A percentile compares a stretch with the other conserved stretches of the same genome.
phyloP scores from a whole-genome alignment of 2,797 vertebrate species.

The Apodemus agrarius region DNA sequence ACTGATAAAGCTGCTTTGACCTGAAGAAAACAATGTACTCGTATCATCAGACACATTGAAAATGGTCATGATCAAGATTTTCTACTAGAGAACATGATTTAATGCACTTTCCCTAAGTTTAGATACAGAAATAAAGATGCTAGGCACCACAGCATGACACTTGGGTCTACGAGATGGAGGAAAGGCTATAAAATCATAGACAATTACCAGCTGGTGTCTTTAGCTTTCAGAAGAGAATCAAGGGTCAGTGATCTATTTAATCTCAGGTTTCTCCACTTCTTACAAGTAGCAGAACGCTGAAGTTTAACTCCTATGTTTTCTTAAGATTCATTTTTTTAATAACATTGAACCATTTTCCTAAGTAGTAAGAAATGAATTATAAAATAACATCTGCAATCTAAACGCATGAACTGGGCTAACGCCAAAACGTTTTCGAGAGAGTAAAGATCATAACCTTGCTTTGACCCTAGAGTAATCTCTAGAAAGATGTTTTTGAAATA shows the following conservation, averaged over 20 bases:
- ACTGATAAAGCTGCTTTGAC: background rate
- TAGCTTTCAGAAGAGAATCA: background rate
- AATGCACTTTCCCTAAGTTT: background rate
- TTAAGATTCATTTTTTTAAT: slow-evolving; percentile 9
- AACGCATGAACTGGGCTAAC: background rate
- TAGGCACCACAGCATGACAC: slow-evolving; percentile 21
- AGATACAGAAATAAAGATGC: background rate
- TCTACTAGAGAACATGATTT: background rate
- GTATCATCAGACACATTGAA: background rate
- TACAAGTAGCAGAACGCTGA: background rate
- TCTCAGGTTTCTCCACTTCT: background rate
- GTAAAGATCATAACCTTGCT: background rate
- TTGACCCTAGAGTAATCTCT: background rate
- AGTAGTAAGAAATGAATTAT: background rate
- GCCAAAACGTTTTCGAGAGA: background rate
- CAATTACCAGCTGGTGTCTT: background rate
- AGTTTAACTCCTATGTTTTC: slow-evolving; percentile 8
- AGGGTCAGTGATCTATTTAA: background rate
- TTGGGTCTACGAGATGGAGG: background rate
- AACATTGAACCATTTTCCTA: slow-evolving; percentile 15
- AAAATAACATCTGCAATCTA: slow-evolving; percentile 16
- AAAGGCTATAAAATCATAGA: background rate
- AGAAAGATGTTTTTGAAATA: slow-evolving; percentile 31
- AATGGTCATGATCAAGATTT: slow-evolving; percentile 5
- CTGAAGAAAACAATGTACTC: background rate